Evolutionary conservation across 2,113 vertebrate species (phyloP).

Genomic region (Sarotherodon lohbergeri): DNA sequence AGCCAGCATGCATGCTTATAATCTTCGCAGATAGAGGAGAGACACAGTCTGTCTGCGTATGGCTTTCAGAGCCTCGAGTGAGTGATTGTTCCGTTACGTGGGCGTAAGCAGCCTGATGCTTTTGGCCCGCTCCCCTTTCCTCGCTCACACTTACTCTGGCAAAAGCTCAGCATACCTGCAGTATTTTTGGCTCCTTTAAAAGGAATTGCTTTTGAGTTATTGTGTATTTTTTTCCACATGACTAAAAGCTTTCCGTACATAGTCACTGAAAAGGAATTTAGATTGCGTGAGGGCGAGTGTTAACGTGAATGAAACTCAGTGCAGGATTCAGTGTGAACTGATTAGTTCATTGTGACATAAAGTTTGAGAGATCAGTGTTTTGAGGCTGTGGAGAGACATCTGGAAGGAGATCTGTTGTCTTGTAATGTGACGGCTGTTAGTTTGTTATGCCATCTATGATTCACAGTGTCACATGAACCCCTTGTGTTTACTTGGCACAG

Average conservation of each 20-base stretch:
- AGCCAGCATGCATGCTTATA: slow-evolving; percentile 16
- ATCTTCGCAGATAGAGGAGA: slow-evolving; percentile 45
- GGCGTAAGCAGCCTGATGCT: slow-evolving; percentile 32
- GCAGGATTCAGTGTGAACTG: neutral
- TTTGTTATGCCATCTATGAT: neutral
- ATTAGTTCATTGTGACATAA: neutral
- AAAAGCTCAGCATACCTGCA: neutral
- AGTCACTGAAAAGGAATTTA: slow-evolving; percentile 28
- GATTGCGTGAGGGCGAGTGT: neutral
- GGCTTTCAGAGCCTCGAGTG: slow-evolving; percentile 25
- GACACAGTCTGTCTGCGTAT: slow-evolving; percentile 24
- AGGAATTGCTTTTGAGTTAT: neutral
- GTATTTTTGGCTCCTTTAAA: slow-evolving; percentile 40
- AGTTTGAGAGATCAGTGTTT: neutral
- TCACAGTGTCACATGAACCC: neutral
- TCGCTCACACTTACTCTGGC: slow-evolving; percentile 31
- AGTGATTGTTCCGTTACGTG: slow-evolving; percentile 60
- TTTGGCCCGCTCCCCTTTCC: slow-evolving; percentile 23
- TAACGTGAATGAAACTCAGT: neutral
- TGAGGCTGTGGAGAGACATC: neutral
- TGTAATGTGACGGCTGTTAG: neutral
- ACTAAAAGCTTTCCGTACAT: neutral
- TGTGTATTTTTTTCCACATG: slow-evolving; percentile 29
- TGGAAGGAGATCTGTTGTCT: neutral
- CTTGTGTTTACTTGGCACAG: neutral